Evolutionary conservation across 2,888 invertebrate genomes (phyloP), one percentile per base, ranked within the genome.

Genomic region (Xanthorhoe spadicearia): DNA sequence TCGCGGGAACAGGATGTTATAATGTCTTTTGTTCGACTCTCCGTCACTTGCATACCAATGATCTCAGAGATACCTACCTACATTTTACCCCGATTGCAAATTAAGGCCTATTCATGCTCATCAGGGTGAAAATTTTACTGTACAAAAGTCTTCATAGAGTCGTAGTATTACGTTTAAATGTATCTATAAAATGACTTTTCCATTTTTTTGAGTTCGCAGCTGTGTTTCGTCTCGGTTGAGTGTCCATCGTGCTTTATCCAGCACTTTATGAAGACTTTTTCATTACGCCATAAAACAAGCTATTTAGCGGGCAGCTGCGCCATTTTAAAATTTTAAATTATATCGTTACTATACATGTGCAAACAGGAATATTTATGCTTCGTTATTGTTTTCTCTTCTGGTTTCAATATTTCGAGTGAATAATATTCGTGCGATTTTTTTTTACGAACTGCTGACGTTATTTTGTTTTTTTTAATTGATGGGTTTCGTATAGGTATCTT

Each of bases 1-100:
- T 88, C 87, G 87, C 80, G 83, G 84, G 84, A 86, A 88, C 92
- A 92, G 92, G 92, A 93, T 92, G 91, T 85, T 88, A 88, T 89
- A 92, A 92, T 89, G 88, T 84, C 92, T 92, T 92, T 92, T 92
- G 92, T 92, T 90, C 87, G 85, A 80, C 72, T 82, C 83, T 80
- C 77, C 85, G 87, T 85, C 83, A 77, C 84, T 82, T 83, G 92
- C 90, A 93, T 92, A 92, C 91, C 87, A 92, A 92, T 91, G 88
- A 87, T 84, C 80, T 64, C 57, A 35, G 64, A 54, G 56, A 77
- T 75, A 81, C 72, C 74, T 81, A 84, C 79, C 79, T 82, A 83
- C 77, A 79, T 81, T 85, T 85, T 86, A 84, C 68, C 77, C 71
- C 73, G 78, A 83, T 82, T 79, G 80, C 79, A 76, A 75, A 77